Base-by-base conservation (phyloP, 2,888 invertebrate species). In the Stenoptilia bipunctidactyla region DNA sequence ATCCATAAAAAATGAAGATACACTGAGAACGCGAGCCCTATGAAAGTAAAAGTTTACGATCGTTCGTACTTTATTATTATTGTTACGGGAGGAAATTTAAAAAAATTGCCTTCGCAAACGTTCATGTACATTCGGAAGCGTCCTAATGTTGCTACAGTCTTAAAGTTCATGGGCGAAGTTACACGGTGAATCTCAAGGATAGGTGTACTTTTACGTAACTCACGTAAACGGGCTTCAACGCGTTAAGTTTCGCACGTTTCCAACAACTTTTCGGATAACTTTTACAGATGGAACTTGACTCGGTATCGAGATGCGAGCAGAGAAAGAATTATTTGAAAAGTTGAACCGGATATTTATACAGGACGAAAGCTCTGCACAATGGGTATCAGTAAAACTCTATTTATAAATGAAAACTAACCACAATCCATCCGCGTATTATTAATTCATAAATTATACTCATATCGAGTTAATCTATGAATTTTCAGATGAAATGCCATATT, bases 111-210 rank as follows among this genome's bases (percentile, higher is more conserved):
- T 57, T 64, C 63, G 61, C 65, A 64, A 66, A 59, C 59, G 63
- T 51, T 53, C 62, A 48, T 57, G 66, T 66, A 67, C 72, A 72
- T 67, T 72, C 61, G 61, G 68, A 72, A 66, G 70, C 70, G 71
- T 73, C 70, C 72, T 74, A 80, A 71, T 63, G 54, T 49, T 57
- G 58, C 70, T 59, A 77, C 82, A 80, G 80, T 76, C 76, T 72
- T 82, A 77, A 77, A 72, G 73, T 74, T 75, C 76, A 79, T 74
- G 67, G 76, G 71, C 69, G 60, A 73, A 75, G 66, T 73, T 75
- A 64, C 64, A 69, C 61, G 52, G 53, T 55, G 66, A 69, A 68
- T 66, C 72, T 59, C 65, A 61, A 58, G 66, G 71, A 73, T 74
- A 30, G 30, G n/a, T 30, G 30, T 30, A 30, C 30, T 30, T 25